Base-by-base conservation (phyloP, 2,113 vertebrate genomes). In the Nansenia antarctica region DNA sequence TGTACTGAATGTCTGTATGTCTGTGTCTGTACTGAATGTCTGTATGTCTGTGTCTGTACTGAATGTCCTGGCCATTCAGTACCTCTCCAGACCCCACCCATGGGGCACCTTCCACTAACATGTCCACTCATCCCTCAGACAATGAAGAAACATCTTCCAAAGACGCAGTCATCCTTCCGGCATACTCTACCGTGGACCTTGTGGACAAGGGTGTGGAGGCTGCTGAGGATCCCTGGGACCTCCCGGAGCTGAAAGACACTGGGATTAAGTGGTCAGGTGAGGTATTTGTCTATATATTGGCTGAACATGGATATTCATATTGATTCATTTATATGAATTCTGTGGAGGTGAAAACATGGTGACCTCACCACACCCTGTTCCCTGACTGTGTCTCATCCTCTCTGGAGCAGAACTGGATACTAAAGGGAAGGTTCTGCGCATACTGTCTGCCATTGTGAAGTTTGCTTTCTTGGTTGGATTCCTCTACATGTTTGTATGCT, bases 401-500 rank as follows among this genome's bases (percentile, higher is more conserved):
- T 35, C 74, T 0, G 77, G 78, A 77, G 7, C 92, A 99, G 98
- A 98, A 3, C 77, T 97, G 85, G 94, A 95, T 59, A 91, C 85
- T 39, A 93, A 87, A 76, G 93, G 91, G 24, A 96, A 96, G 88
- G 54, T 95, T 1, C 47, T 93, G n/a, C 90, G 90, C 12, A 82
- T 98, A 7, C 22, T 96, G 53, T 87, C 70, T 0, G 88, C 78
- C 0, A 58, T 95, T 2, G 67, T 85, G 59, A 98, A 95, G 81
- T 37, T 92, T 0, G 7, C 91, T 14, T 34, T 92, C 69, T 88
- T 99, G 1, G 83, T 98, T n/a, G 90, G 89, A 5, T 89, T 99
- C 7, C 95, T 99, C 67, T 99, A 99, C 89, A 24, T 96, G 65
- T 99, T 99, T 0, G 94, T 99, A 26, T 99, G 98, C 71, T 99